phyloP scores from a whole-genome alignment of 1,140 invertebrate species.

The Heliconius eleuchia region DNA sequence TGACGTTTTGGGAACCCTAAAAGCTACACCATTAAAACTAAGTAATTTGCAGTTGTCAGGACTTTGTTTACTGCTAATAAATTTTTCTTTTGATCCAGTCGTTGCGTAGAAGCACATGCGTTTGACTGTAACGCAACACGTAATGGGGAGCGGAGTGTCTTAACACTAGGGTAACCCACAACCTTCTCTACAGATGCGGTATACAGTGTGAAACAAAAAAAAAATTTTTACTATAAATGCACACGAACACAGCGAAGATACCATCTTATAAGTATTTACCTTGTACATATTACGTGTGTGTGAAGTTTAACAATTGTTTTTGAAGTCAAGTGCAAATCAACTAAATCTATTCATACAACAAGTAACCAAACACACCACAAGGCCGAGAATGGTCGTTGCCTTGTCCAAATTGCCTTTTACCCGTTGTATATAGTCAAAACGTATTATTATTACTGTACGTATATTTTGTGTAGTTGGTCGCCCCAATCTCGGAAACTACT shows the following conservation, averaged over 20 bases:
- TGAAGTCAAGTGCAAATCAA: conserved; percentile 10
- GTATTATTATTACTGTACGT: too few species aligned
- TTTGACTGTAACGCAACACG: too few species aligned
- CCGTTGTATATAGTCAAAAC: background rate
- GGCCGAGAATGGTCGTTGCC: conserved; percentile 13
- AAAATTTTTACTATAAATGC: too few species aligned
- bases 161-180: too few species aligned
- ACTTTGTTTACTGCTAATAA: background rate
- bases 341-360: background rate
- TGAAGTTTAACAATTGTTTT: conserved; percentile 12
- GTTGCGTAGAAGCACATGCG: too few species aligned
- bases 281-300: conserved; percentile 8
- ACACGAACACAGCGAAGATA: background rate
- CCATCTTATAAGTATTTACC: background rate
- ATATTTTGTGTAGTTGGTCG: too few species aligned
- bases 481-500: too few species aligned
- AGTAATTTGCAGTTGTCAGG: background rate
- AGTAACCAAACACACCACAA: background rate
- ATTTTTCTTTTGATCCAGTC: background rate
- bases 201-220: background rate
- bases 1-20: too few species aligned
- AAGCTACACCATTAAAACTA: background rate
- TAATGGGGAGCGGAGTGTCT: too few species aligned
- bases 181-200: too few species aligned
- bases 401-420: conserved; percentile 13